These are phyloP conservation scores for Muscicapa adusta DNA, from an alignment of 2,113 vertebrate species.

Conservation along the genomic window DNA sequence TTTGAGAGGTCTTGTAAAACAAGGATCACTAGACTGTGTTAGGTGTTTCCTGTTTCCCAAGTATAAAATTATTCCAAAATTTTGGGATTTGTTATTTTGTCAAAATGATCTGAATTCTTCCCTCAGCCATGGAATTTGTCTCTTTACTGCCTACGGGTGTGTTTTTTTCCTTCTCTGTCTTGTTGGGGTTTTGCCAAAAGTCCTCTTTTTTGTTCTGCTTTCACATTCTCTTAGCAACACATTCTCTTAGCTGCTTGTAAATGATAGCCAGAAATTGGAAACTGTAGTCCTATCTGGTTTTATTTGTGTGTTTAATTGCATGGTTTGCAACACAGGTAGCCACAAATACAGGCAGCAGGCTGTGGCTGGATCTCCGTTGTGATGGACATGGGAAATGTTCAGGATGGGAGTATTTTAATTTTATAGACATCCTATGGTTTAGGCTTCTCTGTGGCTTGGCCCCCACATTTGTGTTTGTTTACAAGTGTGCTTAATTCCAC, in stretches of 20 bases:
- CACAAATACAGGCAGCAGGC: background rate
- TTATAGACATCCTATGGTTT: background rate
- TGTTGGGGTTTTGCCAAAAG: conserved; percentile 22
- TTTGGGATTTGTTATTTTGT: background rate
- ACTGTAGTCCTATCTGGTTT: background rate
- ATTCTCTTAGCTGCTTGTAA: conserved; percentile 1
- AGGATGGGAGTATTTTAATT: background rate
- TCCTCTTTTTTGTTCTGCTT: conserved; percentile 33
- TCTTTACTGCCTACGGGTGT: background rate
- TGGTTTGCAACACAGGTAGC: background rate
- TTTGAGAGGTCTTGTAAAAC: background rate
- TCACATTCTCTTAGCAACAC: conserved; percentile 46
- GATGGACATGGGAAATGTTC: background rate
- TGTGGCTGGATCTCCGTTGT: background rate
- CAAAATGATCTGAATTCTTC: background rate
- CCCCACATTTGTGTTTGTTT: background rate
- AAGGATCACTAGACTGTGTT: background rate
- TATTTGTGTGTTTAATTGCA: background rate
- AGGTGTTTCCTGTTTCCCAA: background rate
- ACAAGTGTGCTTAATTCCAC: background rate
- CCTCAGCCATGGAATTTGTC: background rate
- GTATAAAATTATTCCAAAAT: background rate
- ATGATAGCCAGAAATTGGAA: background rate
- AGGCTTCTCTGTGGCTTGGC: background rate
- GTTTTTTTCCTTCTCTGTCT: background rate